Percentiles rank a stretch among this genome's conserved stretches.
These are phyloP conservation scores for Sesamia nonagrioides DNA, from an alignment of 1,140 invertebrate genomes.

Conservation along the genomic window DNA sequence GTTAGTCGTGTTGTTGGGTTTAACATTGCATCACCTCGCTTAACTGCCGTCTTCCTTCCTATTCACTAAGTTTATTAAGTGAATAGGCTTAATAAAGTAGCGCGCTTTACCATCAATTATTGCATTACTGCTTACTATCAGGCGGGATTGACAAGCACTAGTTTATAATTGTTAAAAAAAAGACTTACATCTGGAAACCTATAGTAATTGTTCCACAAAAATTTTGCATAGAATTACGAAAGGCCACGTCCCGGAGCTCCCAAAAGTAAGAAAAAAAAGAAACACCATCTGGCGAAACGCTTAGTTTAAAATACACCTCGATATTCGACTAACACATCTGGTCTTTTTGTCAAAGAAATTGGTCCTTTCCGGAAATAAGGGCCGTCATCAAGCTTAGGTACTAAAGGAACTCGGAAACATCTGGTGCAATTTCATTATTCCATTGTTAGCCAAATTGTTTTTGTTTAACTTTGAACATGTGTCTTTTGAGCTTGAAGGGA, in stretches of 20 bases:
- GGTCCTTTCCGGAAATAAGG: slow-evolving; percentile 6
- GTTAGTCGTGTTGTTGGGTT: too few species aligned
- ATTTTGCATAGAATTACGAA: too few species aligned
- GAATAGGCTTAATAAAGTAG: too few species aligned
- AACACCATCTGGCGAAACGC: background rate
- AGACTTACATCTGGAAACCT: too few species aligned
- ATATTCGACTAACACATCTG: background rate
- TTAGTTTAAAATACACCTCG: background rate
- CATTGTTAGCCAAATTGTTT: slow-evolving; percentile 9
- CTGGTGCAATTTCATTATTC: background rate
- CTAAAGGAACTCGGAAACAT: background rate
- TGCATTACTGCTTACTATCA: too few species aligned
- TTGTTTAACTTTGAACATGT: background rate
- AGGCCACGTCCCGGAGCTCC: background rate
- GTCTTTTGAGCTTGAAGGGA: background rate
- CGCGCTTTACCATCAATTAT: too few species aligned
- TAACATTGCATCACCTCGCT: too few species aligned
- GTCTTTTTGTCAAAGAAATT: background rate
- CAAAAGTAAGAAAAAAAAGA: background rate
- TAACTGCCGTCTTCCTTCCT: too few species aligned
- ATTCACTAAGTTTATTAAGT: too few species aligned
- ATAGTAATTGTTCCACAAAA: too few species aligned
- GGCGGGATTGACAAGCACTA: too few species aligned
- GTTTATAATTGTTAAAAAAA: too few species aligned
- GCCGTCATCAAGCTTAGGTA: background rate